These are phyloP conservation scores for Gryllus bimaculatus DNA, from an alignment of 1,140 invertebrate genomes.

Conservation along the genomic window DNA sequence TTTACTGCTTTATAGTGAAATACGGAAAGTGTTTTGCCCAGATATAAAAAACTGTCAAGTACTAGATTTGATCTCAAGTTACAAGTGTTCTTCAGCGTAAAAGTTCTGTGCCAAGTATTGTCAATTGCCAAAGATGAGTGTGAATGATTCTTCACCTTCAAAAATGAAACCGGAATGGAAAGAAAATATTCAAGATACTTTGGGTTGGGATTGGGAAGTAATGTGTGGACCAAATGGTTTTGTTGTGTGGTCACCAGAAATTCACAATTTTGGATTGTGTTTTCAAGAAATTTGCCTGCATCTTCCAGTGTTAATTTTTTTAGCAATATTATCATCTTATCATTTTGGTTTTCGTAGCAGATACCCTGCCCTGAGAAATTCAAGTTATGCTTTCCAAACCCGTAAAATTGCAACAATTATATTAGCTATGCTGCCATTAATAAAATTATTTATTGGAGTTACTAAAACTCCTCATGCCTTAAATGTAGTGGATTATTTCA, in stretches of 20 bases:
- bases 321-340: slow-evolving; percentile 64
- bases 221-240: slow-evolving; percentile 58
- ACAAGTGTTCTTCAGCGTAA: no score
- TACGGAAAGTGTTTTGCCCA: no score
- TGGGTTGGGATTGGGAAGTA: slow-evolving; percentile 47
- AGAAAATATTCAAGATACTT: no score
- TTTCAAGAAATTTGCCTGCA: slow-evolving; percentile 59
- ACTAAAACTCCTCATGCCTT: background rate
- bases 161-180: no score
- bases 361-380: background rate
- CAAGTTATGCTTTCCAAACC: background rate
- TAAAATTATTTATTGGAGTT: slow-evolving; percentile 5
- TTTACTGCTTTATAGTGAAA: no score
- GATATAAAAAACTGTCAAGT: no score
- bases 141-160: no score
- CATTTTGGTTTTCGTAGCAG: slow-evolving; percentile 55
- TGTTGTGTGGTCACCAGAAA: slow-evolving; percentile 50
- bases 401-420: background rate
- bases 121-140: no score
- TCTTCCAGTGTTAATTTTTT: slow-evolving; percentile 55
- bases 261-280: slow-evolving; percentile 64
- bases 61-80: no score
- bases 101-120: no score
- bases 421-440: background rate
- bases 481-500: slow-evolving; percentile 51